These are phyloP conservation scores for Cynopterus brachyotis DNA, from an alignment of 2,113 vertebrate genomes.

Conservation along the genomic window DNA sequence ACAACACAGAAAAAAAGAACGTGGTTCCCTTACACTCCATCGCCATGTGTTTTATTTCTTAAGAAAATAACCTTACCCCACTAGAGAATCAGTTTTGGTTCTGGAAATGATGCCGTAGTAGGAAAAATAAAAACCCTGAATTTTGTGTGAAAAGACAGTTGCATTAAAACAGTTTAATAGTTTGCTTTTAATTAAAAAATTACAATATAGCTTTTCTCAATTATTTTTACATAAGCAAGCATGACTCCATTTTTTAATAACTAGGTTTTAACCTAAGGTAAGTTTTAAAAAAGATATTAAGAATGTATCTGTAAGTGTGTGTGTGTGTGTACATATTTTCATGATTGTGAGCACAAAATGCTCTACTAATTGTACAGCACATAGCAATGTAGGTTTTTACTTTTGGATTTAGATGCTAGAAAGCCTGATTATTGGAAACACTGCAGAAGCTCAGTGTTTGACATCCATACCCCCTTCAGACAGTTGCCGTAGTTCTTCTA, in stretches of 20 bases:
- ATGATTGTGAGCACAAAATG: background rate
- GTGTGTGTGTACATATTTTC: background rate
- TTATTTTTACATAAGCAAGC: background rate
- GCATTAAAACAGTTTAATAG: background rate
- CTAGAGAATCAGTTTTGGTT: constrained; percentile 25
- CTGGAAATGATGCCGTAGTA: constrained; percentile 51
- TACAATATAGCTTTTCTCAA: background rate
- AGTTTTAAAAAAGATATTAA: background rate
- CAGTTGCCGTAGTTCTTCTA: constrained; percentile 55
- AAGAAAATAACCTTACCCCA: constrained; percentile 4
- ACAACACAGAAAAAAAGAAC: background rate
- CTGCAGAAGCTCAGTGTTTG: constrained; percentile 45
- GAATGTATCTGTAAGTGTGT: too few relatives aligned
- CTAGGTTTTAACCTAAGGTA: constrained; percentile 20
- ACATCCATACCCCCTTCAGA: constrained; percentile 45
- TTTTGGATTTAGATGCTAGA: constrained; percentile 6
- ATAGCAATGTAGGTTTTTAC: background rate
- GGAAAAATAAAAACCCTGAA: background rate
- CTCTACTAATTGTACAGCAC: background rate
- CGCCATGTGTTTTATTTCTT: constrained; percentile 58
- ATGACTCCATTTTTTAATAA: background rate
- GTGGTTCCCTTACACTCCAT: constrained; percentile 24
- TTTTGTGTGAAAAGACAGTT: background rate
- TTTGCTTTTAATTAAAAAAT: constrained; percentile 28
- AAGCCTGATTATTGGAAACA: background rate